Conservation (phyloP, 2,888 invertebrate genomes). For the Torymus auratus region DNA sequence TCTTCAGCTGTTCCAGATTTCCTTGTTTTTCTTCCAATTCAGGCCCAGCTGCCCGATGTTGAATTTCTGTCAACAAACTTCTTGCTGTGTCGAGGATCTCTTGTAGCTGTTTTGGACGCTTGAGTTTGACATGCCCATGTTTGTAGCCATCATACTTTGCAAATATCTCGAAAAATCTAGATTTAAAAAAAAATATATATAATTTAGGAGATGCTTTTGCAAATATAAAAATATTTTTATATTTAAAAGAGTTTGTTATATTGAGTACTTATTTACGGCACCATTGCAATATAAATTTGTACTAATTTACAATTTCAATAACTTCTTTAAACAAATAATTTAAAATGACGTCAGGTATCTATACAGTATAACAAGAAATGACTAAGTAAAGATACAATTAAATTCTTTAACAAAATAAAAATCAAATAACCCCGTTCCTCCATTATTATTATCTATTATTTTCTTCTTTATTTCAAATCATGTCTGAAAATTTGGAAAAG, state of each 20-base stretch:
- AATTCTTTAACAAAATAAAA: too few species aligned
- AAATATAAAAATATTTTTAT: neutral
- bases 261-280: too few species aligned
- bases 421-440: too few species aligned
- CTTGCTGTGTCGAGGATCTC: slow-evolving; percentile 98
- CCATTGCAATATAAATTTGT: too few species aligned
- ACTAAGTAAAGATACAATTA: too few species aligned
- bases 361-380: too few species aligned
- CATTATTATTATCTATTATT: too few species aligned
- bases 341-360: too few species aligned
- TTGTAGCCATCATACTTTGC: slow-evolving; percentile 97
- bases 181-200: slow-evolving; percentile 30
- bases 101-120: slow-evolving; percentile 96
- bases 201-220: slow-evolving; percentile 41
- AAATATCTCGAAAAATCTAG: slow-evolving; percentile 98
- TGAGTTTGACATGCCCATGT: slow-evolving; percentile 97
- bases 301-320: too few species aligned
- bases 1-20: slow-evolving; percentile 97
- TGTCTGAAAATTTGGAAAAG: too few species aligned
- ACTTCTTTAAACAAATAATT: too few species aligned
- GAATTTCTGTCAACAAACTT: slow-evolving; percentile 91
- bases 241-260: slow-evolving; percentile 2
- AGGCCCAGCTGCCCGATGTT: slow-evolving; percentile 90
- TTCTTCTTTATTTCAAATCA: too few species aligned
- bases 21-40: slow-evolving; percentile 98